Conservation (phyloP, 2,888 invertebrate species). For the Nipponacmea schrenckii region DNA sequence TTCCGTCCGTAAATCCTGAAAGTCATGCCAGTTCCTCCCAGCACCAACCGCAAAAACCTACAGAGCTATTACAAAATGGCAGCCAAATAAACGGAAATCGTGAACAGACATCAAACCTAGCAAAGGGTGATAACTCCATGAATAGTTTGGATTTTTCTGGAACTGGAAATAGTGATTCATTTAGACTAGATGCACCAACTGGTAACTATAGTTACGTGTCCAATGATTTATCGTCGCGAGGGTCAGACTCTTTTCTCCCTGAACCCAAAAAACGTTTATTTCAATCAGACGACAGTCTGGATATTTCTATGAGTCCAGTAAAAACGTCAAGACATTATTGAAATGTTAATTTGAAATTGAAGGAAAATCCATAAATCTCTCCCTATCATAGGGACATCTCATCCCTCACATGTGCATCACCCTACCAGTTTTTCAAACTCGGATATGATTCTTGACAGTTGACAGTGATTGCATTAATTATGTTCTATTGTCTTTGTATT, state of each 20-base stretch:
- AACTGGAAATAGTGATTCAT: not conserved
- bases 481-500: too few relatives aligned
- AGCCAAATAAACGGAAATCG: too few relatives aligned
- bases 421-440: too few relatives aligned
- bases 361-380: not conserved
- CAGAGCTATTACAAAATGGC: too few relatives aligned
- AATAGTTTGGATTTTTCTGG: not conserved
- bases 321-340: constrained; percentile 45
- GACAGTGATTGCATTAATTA: too few relatives aligned
- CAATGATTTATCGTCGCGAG: constrained; percentile 38
- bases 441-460: too few relatives aligned
- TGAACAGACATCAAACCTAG: not conserved
- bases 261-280: constrained; percentile 57
- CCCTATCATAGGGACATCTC: not conserved
- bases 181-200: constrained; percentile 4
- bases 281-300: constrained; percentile 47
- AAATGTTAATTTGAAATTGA: not conserved
- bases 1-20: not conserved
- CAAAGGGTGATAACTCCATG: not conserved
- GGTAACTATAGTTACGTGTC: constrained; percentile 52
- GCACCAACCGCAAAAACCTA: not conserved
- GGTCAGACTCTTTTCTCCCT: constrained; percentile 46
- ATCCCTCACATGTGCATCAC: too few relatives aligned
- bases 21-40: not conserved
- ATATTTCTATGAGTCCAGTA: constrained; percentile 47